phyloP scores from a whole-genome alignment of 2,797 vertebrate genomes.

The Crypturellus tataupa region DNA sequence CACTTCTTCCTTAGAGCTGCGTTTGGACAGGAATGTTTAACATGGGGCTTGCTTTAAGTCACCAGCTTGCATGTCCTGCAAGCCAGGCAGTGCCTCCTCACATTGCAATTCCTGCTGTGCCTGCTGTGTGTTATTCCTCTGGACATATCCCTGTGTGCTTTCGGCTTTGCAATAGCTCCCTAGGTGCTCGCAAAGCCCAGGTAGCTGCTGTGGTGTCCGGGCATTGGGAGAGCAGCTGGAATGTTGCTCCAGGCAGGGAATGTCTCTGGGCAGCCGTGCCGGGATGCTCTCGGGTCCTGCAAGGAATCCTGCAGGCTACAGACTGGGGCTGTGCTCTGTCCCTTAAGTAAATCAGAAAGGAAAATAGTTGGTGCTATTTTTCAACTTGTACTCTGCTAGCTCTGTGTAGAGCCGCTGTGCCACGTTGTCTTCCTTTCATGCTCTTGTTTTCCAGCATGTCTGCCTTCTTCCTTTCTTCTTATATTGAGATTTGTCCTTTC shows the following conservation, averaged over 20 bases:
- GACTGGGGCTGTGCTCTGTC: slow-evolving; percentile 20
- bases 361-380: slow-evolving; percentile 34
- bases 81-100: too few relatives aligned
- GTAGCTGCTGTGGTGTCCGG: background rate
- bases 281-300: background rate
- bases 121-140: too few relatives aligned
- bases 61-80: background rate
- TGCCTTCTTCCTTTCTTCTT: slow-evolving; percentile 41
- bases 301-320: background rate
- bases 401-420: slow-evolving; percentile 9
- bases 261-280: background rate
- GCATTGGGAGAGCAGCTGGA: rapidly evolving
- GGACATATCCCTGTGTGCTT: too few relatives aligned
- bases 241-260: background rate
- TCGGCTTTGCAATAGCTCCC: too few relatives aligned
- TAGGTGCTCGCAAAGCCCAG: background rate
- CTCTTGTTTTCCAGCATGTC: slow-evolving; percentile 38
- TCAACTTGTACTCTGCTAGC: background rate
- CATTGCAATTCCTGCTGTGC: too few relatives aligned
- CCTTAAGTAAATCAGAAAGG: slow-evolving; percentile 56
- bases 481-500: slow-evolving; percentile 40
- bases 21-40: background rate
- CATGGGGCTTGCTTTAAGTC: background rate
- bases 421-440: slow-evolving; percentile 39
- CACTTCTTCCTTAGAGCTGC: background rate